Conservation (phyloP, 2,797 vertebrate genomes). For the Capromys pilorides region DNA sequence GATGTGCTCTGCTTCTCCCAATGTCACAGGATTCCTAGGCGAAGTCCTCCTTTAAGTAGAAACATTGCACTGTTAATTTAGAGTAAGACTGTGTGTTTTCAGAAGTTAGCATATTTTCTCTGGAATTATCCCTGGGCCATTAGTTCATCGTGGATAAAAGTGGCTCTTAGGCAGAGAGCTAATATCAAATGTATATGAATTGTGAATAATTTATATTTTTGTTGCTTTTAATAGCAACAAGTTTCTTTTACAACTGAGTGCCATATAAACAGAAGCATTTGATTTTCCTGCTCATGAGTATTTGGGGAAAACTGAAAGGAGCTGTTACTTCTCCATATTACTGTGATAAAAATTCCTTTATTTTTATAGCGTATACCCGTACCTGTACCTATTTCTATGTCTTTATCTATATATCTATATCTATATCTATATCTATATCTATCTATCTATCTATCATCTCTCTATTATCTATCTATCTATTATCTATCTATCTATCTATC, state of each 20-base stretch:
- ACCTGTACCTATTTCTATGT: background rate
- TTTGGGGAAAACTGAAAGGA: background rate
- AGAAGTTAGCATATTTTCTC: constrained; percentile 29
- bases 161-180: background rate
- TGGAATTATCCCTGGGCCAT: background rate
- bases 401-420: background rate
- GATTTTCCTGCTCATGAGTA: constrained; percentile 13
- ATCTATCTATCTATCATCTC: background rate
- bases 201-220: constrained; percentile 63
- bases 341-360: background rate
- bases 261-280: background rate
- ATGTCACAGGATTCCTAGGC: constrained; percentile 20
- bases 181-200: constrained; percentile 50
- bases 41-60: background rate
- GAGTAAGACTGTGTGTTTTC: constrained; percentile 28
- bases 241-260: constrained; percentile 25
- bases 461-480: too few species aligned
- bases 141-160: constrained; percentile 27
- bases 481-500: background rate
- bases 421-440: background rate
- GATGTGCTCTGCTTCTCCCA: constrained; percentile 33
- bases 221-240: constrained; percentile 4
- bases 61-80: constrained; percentile 29
- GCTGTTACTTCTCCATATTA: background rate
- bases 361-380: background rate